phyloP scores from a whole-genome alignment of 1,140 invertebrate genomes.

The Gonatopus flavifemur region DNA sequence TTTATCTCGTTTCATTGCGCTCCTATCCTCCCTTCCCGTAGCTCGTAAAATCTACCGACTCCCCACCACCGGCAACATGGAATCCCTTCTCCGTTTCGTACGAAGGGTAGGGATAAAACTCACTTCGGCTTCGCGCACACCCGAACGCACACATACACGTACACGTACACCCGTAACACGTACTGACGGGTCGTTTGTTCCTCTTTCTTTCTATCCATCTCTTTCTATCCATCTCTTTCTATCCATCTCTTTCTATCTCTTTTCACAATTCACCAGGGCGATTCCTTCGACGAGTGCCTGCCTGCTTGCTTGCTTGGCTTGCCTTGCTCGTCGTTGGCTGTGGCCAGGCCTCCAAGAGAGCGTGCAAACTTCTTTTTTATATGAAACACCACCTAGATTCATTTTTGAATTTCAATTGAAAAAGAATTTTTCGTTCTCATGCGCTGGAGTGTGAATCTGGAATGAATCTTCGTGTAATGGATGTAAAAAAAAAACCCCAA shows the following conservation, averaged over 20 bases:
- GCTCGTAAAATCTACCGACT: too few relatives aligned
- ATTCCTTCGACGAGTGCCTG: slow-evolving; percentile 27
- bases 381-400: slow-evolving; percentile 38
- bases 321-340: slow-evolving; percentile 19
- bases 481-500: too few relatives aligned
- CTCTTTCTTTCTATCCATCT: slow-evolving; percentile 9
- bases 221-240: slow-evolving; percentile 24
- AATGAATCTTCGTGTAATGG: too few relatives aligned
- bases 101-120: neutral
- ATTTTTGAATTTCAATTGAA: too few relatives aligned
- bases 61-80: too few relatives aligned
- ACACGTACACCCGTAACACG: slow-evolving; percentile 15
- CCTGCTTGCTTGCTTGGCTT: too few relatives aligned
- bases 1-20: neutral
- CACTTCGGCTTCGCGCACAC: neutral
- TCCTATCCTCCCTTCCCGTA: neutral
- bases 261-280: slow-evolving; percentile 13
- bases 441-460: too few relatives aligned
- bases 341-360: slow-evolving; percentile 33
- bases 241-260: slow-evolving; percentile 8
- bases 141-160: too few relatives aligned
- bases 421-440: too few relatives aligned
- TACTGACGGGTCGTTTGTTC: slow-evolving; percentile 35
- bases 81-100: neutral
- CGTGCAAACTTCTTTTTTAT: slow-evolving; percentile 34